These are phyloP conservation scores for Melopsittacus undulatus DNA, from an alignment of 2,797 vertebrate species.

Conservation along the genomic window DNA sequence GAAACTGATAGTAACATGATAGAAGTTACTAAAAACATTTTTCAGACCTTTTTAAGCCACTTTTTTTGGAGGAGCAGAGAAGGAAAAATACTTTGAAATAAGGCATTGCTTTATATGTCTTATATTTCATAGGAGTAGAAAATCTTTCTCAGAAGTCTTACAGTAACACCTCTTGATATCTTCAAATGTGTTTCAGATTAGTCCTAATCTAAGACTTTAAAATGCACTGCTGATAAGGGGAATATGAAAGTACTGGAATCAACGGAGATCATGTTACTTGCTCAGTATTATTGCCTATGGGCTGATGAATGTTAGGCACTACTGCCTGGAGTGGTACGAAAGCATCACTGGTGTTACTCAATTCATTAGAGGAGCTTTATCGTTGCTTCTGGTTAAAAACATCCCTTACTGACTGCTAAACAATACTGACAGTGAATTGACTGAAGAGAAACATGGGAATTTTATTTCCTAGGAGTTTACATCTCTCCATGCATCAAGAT, in stretches of 20 bases:
- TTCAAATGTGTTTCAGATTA: neutral
- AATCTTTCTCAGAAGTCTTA: neutral
- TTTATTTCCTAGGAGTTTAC: neutral
- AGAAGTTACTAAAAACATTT: neutral
- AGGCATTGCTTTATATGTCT: neutral
- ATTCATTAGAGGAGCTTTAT: neutral
- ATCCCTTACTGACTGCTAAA: neutral
- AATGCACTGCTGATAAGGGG: neutral
- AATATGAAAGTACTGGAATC: neutral
- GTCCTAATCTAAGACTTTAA: neutral
- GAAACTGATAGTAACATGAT: neutral
- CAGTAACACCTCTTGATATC: neutral
- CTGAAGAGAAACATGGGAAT: neutral
- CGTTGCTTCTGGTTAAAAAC: neutral
- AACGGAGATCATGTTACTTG: neutral
- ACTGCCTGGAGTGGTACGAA: neutral
- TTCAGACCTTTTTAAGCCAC: neutral
- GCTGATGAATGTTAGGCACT: neutral
- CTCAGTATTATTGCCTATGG: neutral
- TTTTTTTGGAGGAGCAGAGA: neutral
- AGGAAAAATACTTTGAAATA: neutral
- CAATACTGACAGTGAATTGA: neutral
- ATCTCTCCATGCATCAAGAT: neutral
- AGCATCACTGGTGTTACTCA: neutral
- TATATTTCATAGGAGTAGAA: neutral